Base-by-base conservation (phyloP, 1,140 invertebrate genomes). In the Lepidotrigona ventralis region DNA sequence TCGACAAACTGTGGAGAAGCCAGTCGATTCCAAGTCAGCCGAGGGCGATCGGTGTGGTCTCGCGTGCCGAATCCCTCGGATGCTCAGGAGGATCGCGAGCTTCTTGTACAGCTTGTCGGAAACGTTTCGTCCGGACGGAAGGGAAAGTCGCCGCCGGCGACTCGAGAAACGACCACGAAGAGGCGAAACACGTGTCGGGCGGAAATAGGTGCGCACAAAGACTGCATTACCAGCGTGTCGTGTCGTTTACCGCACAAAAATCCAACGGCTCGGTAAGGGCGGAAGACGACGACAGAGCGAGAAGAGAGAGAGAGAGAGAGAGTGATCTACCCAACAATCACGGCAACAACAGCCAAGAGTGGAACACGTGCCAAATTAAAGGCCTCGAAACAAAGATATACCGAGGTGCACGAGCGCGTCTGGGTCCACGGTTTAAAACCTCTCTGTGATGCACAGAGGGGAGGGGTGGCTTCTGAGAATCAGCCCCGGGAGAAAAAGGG, bases 331-430 rank as follows among this genome's bases (percentile, higher is more conserved):
- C 92, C 92, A 89, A 92, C 91, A 93, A 93, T 93, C 91, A 93
- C 89, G 89, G 80, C 89, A 93, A 92, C 92, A 92, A 92, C 92
- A 91, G 91, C 91, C 90, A 91, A 91, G 92, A 91, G 90, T 91
- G 88, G 90, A 92, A 91, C 90, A 92, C 92, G 91, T 93, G 92
- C 92, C 90, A 93, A 93, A 93, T 93, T 93, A 92, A 92, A 93
- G 92, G 92, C 89, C 91, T 90, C 78, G 90, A 58, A 85, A 66
- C 66, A 82, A 88, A 87, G 79, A 46, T 46, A 8, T 83, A 85
- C 77, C 63, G 80, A 87, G 82, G 69, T 80, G 69, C 74, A 56
- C 72, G 86, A 70, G 83, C 54, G 56, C 78, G 63, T 73, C 77
- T 77, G 85, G 39, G 70, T 66, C 71, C 79, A 83, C 84, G 85